Evolutionary conservation across 2,888 invertebrate genomes (phyloP), one percentile per base, ranked within the genome.

Genomic region (Habrosyne pyritoides): DNA sequence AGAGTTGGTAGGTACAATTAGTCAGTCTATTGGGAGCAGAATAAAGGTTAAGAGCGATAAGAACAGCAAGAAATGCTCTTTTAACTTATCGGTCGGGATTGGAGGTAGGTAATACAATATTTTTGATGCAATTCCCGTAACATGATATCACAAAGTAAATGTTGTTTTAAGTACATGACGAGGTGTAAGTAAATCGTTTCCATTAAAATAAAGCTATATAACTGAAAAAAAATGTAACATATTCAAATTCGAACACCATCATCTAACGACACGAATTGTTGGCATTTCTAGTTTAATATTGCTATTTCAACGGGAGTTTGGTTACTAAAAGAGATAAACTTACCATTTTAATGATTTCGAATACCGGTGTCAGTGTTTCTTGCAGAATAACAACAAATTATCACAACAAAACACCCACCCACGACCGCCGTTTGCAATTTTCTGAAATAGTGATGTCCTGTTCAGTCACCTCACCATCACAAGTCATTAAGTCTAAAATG

Each of bases 361-460:
- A 68, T 66, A 63, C 70, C 69, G 75, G 75, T 75, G 79, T 80
- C 73, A 77, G 72, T 77, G 73, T 79, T 79, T 73, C 63, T 68
- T 63, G 53, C 57, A 65, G 78, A 75, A 67, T 77, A 86, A 64
- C 70, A 79, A 82, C 76, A 81, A 82, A 83, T 72, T 79, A 82
- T 72, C 83, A 86, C 86, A 90, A 89, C 90, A 89, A 87, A 83
- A 79, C 82, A 81, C 82, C 81, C 84, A 84, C 82, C 79, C 73
- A 83, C 83, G 73, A 75, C 78, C 75, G 77, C 78, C 73, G 71
- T 83, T 75, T 80, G 84, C 83, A 84, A 82, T 77, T 84, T 83
- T 73, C 61, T 69, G 54, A 36, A 57, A 52, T 77, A 83, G 81
- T 69, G 81, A 63, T 75, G 80, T 47, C n/a, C 33, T 2, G 30